phyloP scores from a whole-genome alignment of 2,888 invertebrate species.

The Urechis unicinctus region DNA sequence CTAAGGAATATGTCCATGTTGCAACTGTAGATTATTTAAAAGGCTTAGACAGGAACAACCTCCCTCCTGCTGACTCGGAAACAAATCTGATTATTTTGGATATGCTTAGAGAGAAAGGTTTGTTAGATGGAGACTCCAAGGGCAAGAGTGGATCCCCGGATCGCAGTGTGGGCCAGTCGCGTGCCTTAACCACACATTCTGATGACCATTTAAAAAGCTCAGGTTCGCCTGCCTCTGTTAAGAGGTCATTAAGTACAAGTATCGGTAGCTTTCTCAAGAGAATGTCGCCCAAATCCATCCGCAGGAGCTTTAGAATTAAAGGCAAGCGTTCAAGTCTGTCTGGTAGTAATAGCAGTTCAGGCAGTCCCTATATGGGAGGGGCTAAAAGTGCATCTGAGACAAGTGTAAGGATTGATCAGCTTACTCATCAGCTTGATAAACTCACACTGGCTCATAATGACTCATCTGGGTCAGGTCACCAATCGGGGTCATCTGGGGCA shows the following conservation, averaged over 20 bases:
- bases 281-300: slow-evolving; percentile 16
- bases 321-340: background rate
- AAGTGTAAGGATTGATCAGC: too few species aligned
- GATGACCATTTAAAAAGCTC: too few species aligned
- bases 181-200: background rate
- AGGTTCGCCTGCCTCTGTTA: background rate
- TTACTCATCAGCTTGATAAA: too few species aligned
- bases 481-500: too few species aligned
- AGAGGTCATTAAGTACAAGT: slow-evolving; percentile 31
- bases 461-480: too few species aligned
- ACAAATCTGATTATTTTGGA: background rate
- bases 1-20: background rate
- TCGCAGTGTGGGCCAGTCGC: too few species aligned
- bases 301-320: background rate
- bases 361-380: too few species aligned
- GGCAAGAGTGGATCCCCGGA: background rate
- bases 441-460: too few species aligned
- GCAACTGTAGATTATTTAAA: background rate
- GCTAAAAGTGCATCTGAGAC: too few species aligned
- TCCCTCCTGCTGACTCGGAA: background rate
- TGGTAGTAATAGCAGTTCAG: too few species aligned
- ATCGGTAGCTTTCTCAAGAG: slow-evolving; percentile 41
- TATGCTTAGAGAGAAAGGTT: background rate
- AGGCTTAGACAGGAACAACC: background rate
- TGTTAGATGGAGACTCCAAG: background rate